Evolutionary conservation across 2,113 vertebrate species (phyloP).

Genomic region (Pungitius pungitius): DNA sequence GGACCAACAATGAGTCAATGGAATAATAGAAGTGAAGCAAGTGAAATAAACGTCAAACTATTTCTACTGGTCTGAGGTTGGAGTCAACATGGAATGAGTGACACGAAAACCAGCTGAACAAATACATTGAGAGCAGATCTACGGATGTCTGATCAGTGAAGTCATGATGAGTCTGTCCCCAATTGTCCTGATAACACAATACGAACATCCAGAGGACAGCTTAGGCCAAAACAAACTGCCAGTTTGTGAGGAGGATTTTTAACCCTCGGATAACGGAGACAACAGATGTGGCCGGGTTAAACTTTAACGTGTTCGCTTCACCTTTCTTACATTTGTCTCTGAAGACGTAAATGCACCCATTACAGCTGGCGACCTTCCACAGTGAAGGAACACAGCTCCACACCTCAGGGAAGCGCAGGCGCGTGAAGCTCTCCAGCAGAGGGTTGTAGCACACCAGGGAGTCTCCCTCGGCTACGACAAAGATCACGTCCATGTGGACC

Average conservation of each 20-base stretch:
- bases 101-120: conserved; percentile 50
- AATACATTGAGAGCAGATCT: conserved; percentile 41
- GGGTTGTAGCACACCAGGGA: conserved; percentile 97
- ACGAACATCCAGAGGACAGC: conserved; percentile 3
- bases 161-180: conserved; percentile 35
- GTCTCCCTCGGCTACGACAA: conserved; percentile 94
- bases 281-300: conserved; percentile 96
- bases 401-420: conserved; percentile 92
- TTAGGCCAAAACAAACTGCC: conserved; percentile 97
- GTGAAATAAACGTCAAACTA: conserved; percentile 13
- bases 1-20: conserved; percentile 41
- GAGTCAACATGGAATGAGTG: conserved; percentile 41
- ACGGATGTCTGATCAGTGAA: conserved; percentile 38
- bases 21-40: conserved; percentile 46
- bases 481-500: conserved; percentile 96
- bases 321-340: conserved; percentile 97
- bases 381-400: conserved; percentile 96
- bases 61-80: conserved; percentile 10
- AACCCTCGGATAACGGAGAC: conserved; percentile 93
- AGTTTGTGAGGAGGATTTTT: conserved; percentile 95
- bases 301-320: conserved; percentile 94
- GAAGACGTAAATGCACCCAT: conserved; percentile 97
- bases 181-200: conserved; percentile 34
- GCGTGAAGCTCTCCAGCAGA: conserved; percentile 95
- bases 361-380: conserved; percentile 99